A percentile compares a stretch with the other conserved stretches of the same genome.
These are phyloP conservation scores for Morpho helenor DNA, from an alignment of 2,888 invertebrate species.

Conservation along the genomic window DNA sequence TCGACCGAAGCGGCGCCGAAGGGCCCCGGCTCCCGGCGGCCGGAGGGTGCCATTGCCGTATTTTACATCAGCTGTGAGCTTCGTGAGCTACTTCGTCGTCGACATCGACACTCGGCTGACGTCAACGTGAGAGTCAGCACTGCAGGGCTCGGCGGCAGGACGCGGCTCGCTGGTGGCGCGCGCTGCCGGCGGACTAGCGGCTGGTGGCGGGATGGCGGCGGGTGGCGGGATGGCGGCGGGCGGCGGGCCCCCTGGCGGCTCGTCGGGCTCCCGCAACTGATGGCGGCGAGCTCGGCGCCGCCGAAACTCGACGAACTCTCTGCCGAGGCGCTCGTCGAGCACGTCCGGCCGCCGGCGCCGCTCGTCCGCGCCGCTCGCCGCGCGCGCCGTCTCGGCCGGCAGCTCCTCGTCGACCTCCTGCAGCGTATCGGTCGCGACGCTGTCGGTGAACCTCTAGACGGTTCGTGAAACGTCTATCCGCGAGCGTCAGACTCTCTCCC, in stretches of 20 bases:
- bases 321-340: slow-evolving; percentile 71
- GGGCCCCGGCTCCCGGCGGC: no score
- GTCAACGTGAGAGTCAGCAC: no score
- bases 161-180: no score
- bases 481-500: slow-evolving; percentile 21
- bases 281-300: slow-evolving; percentile 55
- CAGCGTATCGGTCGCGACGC: slow-evolving; percentile 37
- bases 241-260: slow-evolving; percentile 3
- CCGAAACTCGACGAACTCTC: slow-evolving; percentile 79
- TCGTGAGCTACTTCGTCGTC: no score
- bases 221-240: slow-evolving; percentile 20
- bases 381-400: slow-evolving; percentile 35
- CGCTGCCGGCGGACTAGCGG: slow-evolving; percentile 1
- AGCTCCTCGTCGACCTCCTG: slow-evolving; percentile 86
- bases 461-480: slow-evolving; percentile 83
- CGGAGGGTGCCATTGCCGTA: no score
- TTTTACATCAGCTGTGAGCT: no score
- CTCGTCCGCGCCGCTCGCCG: slow-evolving; percentile 41
- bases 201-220: no score
- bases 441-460: slow-evolving; percentile 29
- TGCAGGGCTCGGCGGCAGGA: no score
- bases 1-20: no score
- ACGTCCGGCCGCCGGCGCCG: slow-evolving; percentile 65
- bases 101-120: no score
- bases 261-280: slow-evolving; percentile 37